A percentile compares a stretch with the other conserved stretches of the same genome.
Conservation (phyloP, 1,140 invertebrate species). For the Acyrthosiphon pisum region DNA sequence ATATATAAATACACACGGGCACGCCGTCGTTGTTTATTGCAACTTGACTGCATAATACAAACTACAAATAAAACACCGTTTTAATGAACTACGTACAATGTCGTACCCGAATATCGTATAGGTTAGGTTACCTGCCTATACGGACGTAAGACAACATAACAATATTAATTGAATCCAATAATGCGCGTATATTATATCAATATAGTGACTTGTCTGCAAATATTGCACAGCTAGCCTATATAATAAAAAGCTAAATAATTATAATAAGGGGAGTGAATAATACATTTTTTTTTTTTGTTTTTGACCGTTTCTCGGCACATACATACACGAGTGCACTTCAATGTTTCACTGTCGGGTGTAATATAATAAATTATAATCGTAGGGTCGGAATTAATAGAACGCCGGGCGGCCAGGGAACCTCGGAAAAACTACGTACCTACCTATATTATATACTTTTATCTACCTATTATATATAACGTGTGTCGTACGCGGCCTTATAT, state of each 20-base stretch:
- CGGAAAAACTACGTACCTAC: neutral
- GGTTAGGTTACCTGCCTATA: too few species aligned
- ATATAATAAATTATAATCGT: conserved; percentile 5
- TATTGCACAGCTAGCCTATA: neutral
- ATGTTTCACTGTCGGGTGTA: neutral
- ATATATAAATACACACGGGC: neutral
- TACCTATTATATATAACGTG: neutral
- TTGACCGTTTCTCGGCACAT: neutral
- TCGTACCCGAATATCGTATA: neutral
- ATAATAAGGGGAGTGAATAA: neutral
- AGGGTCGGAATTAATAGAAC: neutral
- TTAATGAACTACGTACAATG: neutral
- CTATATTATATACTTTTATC: neutral
- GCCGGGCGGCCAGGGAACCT: neutral
- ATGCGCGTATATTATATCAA: neutral
- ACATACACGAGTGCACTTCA: neutral
- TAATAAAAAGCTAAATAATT: neutral
- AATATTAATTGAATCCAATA: neutral
- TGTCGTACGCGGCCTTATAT: neutral
- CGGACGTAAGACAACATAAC: neutral
- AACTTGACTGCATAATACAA: neutral
- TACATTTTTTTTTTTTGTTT: neutral
- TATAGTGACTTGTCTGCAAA: neutral
- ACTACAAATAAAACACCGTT: neutral
- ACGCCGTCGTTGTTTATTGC: neutral